These are phyloP conservation scores for Amblyjoppa fuscipennis DNA, from an alignment of 2,888 invertebrate genomes.

Conservation along the genomic window DNA sequence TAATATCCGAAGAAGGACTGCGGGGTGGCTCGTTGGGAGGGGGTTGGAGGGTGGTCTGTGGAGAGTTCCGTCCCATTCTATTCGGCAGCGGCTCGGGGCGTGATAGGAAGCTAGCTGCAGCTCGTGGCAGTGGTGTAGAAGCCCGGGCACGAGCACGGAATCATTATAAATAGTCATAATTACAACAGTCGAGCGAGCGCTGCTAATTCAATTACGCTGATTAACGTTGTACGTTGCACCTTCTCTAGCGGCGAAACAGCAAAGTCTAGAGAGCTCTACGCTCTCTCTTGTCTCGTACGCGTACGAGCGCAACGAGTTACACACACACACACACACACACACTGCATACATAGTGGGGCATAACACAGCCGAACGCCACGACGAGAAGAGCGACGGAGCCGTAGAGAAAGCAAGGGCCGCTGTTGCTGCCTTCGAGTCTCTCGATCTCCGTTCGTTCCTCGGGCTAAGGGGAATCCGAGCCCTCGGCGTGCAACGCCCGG, in stretches of 20 bases:
- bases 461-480: slow-evolving; percentile 36
- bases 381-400: slow-evolving; percentile 48
- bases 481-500: slow-evolving; percentile 45
- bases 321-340: slow-evolving; percentile 31
- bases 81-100: slow-evolving; percentile 56
- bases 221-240: slow-evolving; percentile 83
- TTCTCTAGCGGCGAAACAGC: slow-evolving; percentile 69
- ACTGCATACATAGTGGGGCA: slow-evolving; percentile 21
- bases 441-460: slow-evolving; percentile 63
- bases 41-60: background rate
- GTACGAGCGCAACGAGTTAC: slow-evolving; percentile 27
- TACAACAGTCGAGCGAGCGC: slow-evolving; percentile 83
- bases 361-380: slow-evolving; percentile 28
- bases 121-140: slow-evolving; percentile 40
- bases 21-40: background rate
- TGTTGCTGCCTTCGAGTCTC: slow-evolving; percentile 57
- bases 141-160: slow-evolving; percentile 73
- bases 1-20: slow-evolving; percentile 53
- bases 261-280: slow-evolving; percentile 58
- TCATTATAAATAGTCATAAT: slow-evolving; percentile 85
- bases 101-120: slow-evolving; percentile 60
- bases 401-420: slow-evolving; percentile 53
- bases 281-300: background rate
- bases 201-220: slow-evolving; percentile 85
- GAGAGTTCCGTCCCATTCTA: slow-evolving; percentile 24